These are phyloP conservation scores for Bovichtus variegatus DNA, from an alignment of 2,797 vertebrate species.

Conservation along the genomic window DNA sequence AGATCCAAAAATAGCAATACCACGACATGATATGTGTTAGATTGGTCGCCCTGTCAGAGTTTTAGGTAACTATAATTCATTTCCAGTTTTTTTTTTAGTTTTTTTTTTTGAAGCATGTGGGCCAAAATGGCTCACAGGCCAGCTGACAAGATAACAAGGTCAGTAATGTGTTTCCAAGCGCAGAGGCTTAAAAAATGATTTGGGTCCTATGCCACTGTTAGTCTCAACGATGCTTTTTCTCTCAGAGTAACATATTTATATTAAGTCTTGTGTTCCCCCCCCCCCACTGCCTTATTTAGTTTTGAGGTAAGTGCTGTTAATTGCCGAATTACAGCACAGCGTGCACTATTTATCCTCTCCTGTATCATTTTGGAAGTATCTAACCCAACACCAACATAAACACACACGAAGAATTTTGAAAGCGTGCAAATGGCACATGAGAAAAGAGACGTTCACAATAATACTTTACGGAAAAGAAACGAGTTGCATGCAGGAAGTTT, in stretches of 20 bases:
- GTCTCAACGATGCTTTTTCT: constrained; percentile 5
- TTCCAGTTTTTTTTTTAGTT: no score
- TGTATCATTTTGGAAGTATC: background rate
- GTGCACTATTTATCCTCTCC: background rate
- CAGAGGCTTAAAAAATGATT: constrained; percentile 7
- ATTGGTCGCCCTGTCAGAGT: constrained; percentile 18
- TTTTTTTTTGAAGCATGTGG: constrained; percentile 29
- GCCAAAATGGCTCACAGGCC: constrained; percentile 33
- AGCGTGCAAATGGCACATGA: background rate
- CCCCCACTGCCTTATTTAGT: background rate
- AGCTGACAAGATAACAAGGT: constrained; percentile 49
- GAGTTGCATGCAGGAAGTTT: background rate
- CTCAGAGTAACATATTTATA: background rate
- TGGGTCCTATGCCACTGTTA: background rate
- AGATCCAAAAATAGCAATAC: constrained; percentile 7
- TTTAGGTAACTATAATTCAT: constrained; percentile 35
- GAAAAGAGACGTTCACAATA: background rate
- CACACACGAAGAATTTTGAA: background rate
- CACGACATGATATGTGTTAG: constrained; percentile 9
- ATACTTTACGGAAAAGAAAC: constrained; percentile 4
- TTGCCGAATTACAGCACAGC: background rate
- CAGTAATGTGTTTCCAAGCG: constrained; percentile 34
- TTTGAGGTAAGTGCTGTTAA: background rate
- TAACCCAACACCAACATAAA: background rate
- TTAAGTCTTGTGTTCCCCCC: background rate